These are phyloP conservation scores for Spheniscus mendiculus DNA, from an alignment of 2,113 vertebrate genomes.

Conservation along the genomic window DNA sequence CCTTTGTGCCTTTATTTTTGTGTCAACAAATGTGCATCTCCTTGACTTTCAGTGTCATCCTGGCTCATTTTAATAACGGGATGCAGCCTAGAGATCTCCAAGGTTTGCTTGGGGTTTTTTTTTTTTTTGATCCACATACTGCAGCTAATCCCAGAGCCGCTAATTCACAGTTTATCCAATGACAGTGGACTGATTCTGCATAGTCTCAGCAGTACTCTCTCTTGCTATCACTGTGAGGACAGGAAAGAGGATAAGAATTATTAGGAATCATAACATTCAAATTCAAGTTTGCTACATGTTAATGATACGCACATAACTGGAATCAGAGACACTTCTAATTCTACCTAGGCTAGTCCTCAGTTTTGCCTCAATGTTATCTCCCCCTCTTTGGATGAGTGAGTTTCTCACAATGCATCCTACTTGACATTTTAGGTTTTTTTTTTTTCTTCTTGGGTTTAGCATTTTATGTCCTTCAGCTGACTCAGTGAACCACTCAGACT, in stretches of 20 bases:
- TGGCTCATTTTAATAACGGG: fast-evolving
- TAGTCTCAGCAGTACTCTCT: neutral
- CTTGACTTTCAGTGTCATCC: neutral
- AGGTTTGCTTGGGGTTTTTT: neutral
- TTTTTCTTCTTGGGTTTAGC: neutral
- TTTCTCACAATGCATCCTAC: neutral
- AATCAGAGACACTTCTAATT: neutral
- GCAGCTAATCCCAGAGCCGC: neutral
- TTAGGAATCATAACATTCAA: neutral
- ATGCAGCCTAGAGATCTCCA: neutral
- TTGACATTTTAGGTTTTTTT: neutral
- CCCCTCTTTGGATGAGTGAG: neutral
- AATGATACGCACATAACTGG: neutral
- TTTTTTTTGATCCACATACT: neutral
- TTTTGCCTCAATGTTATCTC: neutral
- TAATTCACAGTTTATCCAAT: neutral
- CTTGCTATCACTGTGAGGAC: neutral
- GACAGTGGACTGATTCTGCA: neutral
- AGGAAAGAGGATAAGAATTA: neutral
- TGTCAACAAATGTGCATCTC: neutral
- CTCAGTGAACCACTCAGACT: neutral
- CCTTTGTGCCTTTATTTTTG: neutral
- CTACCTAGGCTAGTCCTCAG: neutral
- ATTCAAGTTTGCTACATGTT: neutral
- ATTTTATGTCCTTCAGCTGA: neutral